These are phyloP conservation scores for Drosophila sechellia DNA, from an alignment of 1,140 invertebrate genomes.

Conservation along the genomic window DNA sequence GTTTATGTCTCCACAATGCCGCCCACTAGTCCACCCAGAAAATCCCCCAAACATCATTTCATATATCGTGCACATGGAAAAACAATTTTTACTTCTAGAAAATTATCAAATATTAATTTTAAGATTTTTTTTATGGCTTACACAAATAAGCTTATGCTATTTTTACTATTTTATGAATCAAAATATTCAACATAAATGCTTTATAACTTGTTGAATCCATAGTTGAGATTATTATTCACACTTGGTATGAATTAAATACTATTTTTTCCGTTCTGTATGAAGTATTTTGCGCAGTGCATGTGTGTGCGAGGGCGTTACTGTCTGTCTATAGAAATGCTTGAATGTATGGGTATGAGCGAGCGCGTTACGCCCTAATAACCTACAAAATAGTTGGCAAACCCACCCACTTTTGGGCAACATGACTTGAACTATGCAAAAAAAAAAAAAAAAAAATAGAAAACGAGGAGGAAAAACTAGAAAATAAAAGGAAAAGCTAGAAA, in stretches of 20 bases:
- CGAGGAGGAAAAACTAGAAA: conserved; percentile 27
- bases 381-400: conserved; percentile 79
- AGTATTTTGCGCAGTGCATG: conserved; percentile 12
- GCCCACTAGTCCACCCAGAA: conserved; percentile 9
- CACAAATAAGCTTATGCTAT: too few relatives aligned
- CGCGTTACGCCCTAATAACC: conserved; percentile 79
- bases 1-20: conserved; percentile 44
- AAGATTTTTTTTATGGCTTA: background rate
- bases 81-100: background rate
- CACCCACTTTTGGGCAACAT: conserved; percentile 43
- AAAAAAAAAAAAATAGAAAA: conserved; percentile 18
- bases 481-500: conserved; percentile 2
- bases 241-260: too few relatives aligned
- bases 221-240: too few relatives aligned
- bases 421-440: conserved; percentile 72
- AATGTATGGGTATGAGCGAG: conserved; percentile 49
- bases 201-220: too few relatives aligned
- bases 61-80: background rate
- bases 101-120: background rate
- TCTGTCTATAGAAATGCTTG: conserved; percentile 28
- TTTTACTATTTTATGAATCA: too few relatives aligned
- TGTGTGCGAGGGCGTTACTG: conserved; percentile 40
- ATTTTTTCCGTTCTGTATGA: too few relatives aligned
- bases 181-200: too few relatives aligned
- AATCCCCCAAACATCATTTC: background rate